Evolutionary conservation across 2,888 invertebrate species (phyloP).

Genomic region (Serrognathus titanus): DNA sequence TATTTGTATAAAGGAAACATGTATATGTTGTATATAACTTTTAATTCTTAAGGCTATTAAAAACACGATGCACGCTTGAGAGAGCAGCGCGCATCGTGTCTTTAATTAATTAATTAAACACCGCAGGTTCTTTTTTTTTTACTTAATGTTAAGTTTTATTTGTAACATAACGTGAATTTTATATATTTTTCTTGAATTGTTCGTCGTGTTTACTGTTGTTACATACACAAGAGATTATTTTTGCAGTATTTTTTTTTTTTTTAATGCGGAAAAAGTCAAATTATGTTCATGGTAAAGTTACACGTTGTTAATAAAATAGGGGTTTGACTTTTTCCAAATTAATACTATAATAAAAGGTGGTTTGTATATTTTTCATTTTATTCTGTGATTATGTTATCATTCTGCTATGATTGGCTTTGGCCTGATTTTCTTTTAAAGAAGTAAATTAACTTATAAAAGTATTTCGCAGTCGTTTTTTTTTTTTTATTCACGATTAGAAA

Average conservation of each 20-base stretch:
- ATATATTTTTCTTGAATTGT: slow-evolving; percentile 13
- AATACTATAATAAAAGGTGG: slow-evolving; percentile 17
- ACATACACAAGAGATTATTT: slow-evolving; percentile 16
- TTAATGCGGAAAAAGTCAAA: neutral
- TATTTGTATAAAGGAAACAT: slow-evolving; percentile 1
- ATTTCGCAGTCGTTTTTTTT: too few species aligned
- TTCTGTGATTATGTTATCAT: slow-evolving; percentile 27
- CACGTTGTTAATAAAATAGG: neutral
- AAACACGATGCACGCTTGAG: neutral
- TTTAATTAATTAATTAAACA: slow-evolving; percentile 4
- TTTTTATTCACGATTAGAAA: too few species aligned
- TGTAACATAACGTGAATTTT: slow-evolving; percentile 3
- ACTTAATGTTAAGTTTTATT: slow-evolving; percentile 8
- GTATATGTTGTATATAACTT: slow-evolving; percentile 17
- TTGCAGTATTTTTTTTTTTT: slow-evolving; percentile 13
- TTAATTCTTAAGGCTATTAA: slow-evolving; percentile 6
- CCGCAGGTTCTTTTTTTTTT: slow-evolving; percentile 2
- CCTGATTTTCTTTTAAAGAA: slow-evolving; percentile 21
- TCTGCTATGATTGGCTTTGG: slow-evolving; percentile 24
- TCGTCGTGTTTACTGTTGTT: slow-evolving; percentile 13
- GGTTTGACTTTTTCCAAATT: slow-evolving; percentile 9
- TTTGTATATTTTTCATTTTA: slow-evolving; percentile 26
- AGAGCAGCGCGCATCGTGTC: neutral
- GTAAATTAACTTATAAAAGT: slow-evolving; percentile 9
- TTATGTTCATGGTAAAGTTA: neutral